Evolutionary conservation across 2,888 invertebrate genomes (phyloP).

Genomic region (Margaritifera margaritifera): DNA sequence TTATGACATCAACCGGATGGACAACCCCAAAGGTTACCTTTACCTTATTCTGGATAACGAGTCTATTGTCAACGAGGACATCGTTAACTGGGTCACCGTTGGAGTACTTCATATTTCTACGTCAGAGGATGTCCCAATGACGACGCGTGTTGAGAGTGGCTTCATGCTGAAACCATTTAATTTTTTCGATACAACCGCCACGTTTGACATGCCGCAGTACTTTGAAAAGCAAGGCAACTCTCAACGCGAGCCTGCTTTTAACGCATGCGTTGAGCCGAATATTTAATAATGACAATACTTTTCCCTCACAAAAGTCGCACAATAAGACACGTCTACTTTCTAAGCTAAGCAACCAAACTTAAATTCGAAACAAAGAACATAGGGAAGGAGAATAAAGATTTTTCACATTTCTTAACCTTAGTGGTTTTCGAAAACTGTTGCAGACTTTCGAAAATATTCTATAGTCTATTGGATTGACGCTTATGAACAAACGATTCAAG

Average conservation of each 20-base stretch:
- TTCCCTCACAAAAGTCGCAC: too few relatives aligned
- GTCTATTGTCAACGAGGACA: constrained; percentile 42
- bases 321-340: too few relatives aligned
- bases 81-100: constrained; percentile 50
- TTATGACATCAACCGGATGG: constrained; percentile 35
- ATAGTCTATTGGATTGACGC: too few relatives aligned
- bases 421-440: too few relatives aligned
- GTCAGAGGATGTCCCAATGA: constrained; percentile 54
- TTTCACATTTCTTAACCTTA: too few relatives aligned
- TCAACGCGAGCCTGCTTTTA: constrained; percentile 27
- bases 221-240: constrained; percentile 21
- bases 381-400: too few relatives aligned
- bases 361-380: too few relatives aligned
- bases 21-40: constrained; percentile 30
- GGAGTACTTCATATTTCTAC: constrained; percentile 54
- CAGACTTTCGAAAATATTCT: too few relatives aligned
- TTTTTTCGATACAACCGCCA: constrained; percentile 48
- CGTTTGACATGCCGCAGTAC: constrained; percentile 49
- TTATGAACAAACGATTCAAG: too few relatives aligned
- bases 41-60: constrained; percentile 40
- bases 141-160: constrained; percentile 43
- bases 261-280: constrained; percentile 28
- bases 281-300: constrained; percentile 16
- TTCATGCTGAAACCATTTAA: constrained; percentile 49
- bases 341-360: too few relatives aligned